A percentile compares a stretch with the other conserved stretches of the same genome.
phyloP scores from a whole-genome alignment of 1,140 invertebrate species.

The Caerostris darwini region DNA sequence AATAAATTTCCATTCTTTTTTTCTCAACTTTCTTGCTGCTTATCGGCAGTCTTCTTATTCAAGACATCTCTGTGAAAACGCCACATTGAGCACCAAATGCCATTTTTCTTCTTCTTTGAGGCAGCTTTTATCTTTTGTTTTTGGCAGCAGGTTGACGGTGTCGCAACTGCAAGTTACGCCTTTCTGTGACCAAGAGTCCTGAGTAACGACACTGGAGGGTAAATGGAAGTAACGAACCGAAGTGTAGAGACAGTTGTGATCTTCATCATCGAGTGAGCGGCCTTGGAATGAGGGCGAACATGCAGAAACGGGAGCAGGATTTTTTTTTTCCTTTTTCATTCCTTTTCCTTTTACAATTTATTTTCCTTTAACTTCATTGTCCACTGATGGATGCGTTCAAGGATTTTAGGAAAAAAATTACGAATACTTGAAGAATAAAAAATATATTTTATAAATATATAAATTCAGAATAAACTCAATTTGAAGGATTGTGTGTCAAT shows the following conservation, averaged over 20 bases:
- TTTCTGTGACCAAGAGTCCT: conserved; percentile 40
- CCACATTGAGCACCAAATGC: background rate
- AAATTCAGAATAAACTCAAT: too few relatives aligned
- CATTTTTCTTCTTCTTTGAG: background rate
- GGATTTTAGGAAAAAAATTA: background rate
- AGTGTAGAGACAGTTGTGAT: conserved; percentile 37
- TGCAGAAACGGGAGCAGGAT: background rate
- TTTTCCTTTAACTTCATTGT: background rate
- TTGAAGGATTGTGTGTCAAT: too few relatives aligned
- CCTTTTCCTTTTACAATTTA: background rate
- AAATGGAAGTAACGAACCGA: conserved; percentile 58
- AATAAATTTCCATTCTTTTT: conserved; percentile 17
- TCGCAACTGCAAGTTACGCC: conserved; percentile 46
- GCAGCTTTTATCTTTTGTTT: conserved; percentile 36
- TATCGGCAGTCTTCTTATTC: conserved; percentile 26
- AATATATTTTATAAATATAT: too few relatives aligned
- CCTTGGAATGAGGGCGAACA: conserved; percentile 30
- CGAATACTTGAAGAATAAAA: too few relatives aligned
- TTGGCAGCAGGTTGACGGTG: conserved; percentile 23
- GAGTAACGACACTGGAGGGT: conserved; percentile 50
- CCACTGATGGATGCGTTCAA: background rate
- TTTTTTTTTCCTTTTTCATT: background rate
- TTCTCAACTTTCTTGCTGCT: background rate
- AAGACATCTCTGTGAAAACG: background rate
- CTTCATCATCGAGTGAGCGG: conserved; percentile 49